phyloP scores from a whole-genome alignment of 1,140 invertebrate species.

The Micrasema minimum region DNA sequence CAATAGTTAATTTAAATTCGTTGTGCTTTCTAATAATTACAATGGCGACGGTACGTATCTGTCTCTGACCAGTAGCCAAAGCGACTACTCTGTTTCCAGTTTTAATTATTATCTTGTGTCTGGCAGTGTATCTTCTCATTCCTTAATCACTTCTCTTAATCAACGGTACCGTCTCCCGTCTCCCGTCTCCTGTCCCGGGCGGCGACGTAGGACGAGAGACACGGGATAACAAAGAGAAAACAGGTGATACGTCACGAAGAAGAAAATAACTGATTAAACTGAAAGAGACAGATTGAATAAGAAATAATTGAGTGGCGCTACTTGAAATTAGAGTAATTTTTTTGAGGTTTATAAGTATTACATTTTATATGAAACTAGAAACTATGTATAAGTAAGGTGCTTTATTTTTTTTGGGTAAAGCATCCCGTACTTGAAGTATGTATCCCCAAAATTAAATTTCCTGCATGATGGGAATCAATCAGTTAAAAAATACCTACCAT shows the following conservation, averaged over 20 bases:
- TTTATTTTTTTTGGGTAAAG: no score
- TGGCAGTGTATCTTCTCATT: constrained; percentile 40
- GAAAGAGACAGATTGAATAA: not conserved
- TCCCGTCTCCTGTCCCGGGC: constrained; percentile 9
- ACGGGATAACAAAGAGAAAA: not conserved
- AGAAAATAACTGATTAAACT: not conserved
- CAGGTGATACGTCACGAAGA: not conserved
- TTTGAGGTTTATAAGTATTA: no score
- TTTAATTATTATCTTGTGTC: constrained; percentile 48
- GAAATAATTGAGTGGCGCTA: no score
- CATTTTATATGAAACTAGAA: no score
- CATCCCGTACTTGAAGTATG: no score
- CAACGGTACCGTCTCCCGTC: constrained; percentile 32
- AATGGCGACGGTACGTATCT: not conserved
- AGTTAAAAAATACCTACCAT: no score
- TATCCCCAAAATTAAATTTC: no score
- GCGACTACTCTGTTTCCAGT: constrained; percentile 36
- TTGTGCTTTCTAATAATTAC: not conserved
- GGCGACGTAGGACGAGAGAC: constrained; percentile 10
- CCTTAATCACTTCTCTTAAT: constrained; percentile 43
- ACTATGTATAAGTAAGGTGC: no score
- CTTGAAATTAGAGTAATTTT: no score
- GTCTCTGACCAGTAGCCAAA: constrained; percentile 1
- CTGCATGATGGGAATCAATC: no score
- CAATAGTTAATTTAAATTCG: not conserved